These are phyloP conservation scores for Drosophila basisetae DNA, from an alignment of 2,888 invertebrate species.

Conservation along the genomic window DNA sequence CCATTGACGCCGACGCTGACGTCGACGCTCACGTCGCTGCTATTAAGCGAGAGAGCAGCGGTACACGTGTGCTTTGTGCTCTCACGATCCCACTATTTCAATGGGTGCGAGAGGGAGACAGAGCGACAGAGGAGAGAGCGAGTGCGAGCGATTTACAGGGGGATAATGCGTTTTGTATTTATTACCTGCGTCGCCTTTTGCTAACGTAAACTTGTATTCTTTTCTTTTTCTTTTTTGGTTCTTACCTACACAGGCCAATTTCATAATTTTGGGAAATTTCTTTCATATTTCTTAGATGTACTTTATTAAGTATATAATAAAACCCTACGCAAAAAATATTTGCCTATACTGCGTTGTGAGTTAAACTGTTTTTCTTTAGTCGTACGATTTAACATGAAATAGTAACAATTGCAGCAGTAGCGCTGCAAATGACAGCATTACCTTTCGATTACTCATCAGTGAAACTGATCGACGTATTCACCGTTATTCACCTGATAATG, in stretches of 20 bases:
- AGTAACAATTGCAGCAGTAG: neutral
- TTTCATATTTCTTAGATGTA: slow-evolving; percentile 12
- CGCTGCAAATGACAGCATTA: slow-evolving; percentile 14
- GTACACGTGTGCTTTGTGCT: slow-evolving; percentile 60
- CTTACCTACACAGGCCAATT: slow-evolving; percentile 57
- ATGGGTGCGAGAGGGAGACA: neutral
- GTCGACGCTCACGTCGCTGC: slow-evolving; percentile 10
- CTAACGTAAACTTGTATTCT: slow-evolving; percentile 21
- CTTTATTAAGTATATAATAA: neutral
- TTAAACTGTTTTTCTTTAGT: slow-evolving; percentile 5
- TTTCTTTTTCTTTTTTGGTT: slow-evolving; percentile 1
- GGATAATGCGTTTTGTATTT: slow-evolving; percentile 27
- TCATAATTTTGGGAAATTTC: slow-evolving; percentile 30
- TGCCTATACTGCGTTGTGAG: neutral
- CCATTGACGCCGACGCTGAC: neutral
- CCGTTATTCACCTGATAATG: slow-evolving; percentile 50
- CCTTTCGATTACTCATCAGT: slow-evolving; percentile 60
- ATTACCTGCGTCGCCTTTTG: slow-evolving; percentile 41
- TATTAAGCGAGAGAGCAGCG: slow-evolving; percentile 25
- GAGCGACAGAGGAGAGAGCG: slow-evolving; percentile 4
- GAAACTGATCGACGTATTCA: slow-evolving; percentile 21
- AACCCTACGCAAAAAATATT: neutral
- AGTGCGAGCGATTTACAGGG: slow-evolving; percentile 16
- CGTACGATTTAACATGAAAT: slow-evolving; percentile 51
- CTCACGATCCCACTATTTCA: slow-evolving; percentile 27